Conservation (phyloP, 2,797 vertebrate species). For the Chelonia mydas region DNA sequence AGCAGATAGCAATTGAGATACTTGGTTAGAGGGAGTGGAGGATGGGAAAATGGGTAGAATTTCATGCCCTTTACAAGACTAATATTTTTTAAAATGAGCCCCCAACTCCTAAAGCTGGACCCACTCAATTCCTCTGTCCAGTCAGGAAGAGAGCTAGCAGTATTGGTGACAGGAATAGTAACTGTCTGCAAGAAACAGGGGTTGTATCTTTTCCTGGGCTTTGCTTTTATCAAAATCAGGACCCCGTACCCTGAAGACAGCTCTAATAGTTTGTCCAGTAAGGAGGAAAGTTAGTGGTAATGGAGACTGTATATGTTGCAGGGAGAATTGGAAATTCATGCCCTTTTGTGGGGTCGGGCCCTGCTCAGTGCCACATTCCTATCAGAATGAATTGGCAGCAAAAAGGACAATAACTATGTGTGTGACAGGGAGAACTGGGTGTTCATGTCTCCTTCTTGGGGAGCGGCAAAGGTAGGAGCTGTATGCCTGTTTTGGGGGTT, state of each 20-base stretch:
- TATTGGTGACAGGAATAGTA: not conserved
- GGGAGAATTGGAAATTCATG: not conserved
- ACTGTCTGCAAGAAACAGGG: not conserved
- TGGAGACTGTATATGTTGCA: not conserved
- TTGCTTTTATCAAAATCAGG: no score
- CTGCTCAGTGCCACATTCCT: accelerated
- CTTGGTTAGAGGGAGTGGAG: not conserved
- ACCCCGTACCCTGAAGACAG: not conserved
- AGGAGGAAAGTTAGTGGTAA: not conserved
- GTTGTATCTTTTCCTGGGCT: not conserved
- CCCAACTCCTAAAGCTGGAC: not conserved
- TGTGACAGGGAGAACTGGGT: not conserved
- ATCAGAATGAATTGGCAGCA: not conserved
- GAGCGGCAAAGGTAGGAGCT: not conserved
- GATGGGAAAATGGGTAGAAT: not conserved
- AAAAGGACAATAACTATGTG: not conserved
- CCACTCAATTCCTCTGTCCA: not conserved
- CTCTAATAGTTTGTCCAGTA: not conserved
- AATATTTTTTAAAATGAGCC: not conserved
- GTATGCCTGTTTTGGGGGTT: not conserved
- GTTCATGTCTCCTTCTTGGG: not conserved
- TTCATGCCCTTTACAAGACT: not conserved
- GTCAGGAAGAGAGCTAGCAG: not conserved
- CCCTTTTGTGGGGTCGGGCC: accelerated
- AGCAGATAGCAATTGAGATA: not conserved